These are phyloP conservation scores for Parus major DNA, from an alignment of 2,113 vertebrate species.

Conservation along the genomic window DNA sequence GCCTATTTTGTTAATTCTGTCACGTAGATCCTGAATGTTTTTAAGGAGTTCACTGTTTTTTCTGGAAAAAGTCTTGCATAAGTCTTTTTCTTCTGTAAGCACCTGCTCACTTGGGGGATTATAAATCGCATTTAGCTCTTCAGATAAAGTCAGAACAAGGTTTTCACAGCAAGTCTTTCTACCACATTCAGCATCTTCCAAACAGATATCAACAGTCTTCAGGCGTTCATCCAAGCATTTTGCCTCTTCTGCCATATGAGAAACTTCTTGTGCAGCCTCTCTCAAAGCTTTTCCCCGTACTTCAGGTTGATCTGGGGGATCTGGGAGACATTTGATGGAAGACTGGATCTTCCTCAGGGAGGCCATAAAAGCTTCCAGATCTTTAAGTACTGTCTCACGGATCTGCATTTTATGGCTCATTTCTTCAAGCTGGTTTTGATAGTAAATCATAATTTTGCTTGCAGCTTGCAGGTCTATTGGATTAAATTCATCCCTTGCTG, in stretches of 20 bases:
- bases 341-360: conserved; percentile 77
- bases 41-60: conserved; percentile 77
- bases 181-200: conserved; percentile 68
- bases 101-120: conserved; percentile 50
- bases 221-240: conserved; percentile 81
- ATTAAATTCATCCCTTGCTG: conserved; percentile 70
- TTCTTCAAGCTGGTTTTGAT: conserved; percentile 80
- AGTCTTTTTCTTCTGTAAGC: conserved; percentile 62
- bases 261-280: conserved; percentile 68
- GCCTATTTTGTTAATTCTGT: conserved; percentile 74
- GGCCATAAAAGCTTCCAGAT: conserved; percentile 84
- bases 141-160: conserved; percentile 73
- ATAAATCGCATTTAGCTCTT: conserved; percentile 37
- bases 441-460: conserved; percentile 73
- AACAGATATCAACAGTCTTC: conserved; percentile 71
- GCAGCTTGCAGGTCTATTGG: conserved; percentile 77
- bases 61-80: conserved; percentile 64
- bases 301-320: conserved; percentile 3
- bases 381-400: conserved; percentile 75
- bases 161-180: conserved; percentile 79
- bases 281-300: conserved; percentile 55
- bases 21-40: conserved; percentile 80
- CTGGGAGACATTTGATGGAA: conserved; percentile 55
- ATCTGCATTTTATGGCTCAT: conserved; percentile 77
- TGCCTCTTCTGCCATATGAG: conserved; percentile 79